These are phyloP conservation scores for Babylonia areolata DNA, from an alignment of 1,140 invertebrate species.

Conservation along the genomic window DNA sequence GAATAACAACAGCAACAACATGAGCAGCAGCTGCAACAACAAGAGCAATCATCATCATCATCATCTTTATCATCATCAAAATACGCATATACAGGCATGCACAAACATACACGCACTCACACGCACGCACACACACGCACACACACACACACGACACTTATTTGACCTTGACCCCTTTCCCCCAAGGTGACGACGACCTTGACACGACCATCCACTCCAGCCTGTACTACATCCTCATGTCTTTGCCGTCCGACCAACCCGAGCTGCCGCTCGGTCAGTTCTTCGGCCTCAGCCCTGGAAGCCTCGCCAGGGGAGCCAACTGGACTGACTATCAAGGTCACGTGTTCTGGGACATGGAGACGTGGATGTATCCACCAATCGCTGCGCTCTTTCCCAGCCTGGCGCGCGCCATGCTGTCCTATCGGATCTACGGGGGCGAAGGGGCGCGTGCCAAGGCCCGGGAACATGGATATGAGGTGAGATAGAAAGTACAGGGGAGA, in stretches of 20 bases:
- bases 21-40: too few species aligned
- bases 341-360: constrained; percentile 78
- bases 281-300: constrained; percentile 65
- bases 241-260: constrained; percentile 63
- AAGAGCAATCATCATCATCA: too few species aligned
- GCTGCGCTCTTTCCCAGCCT: constrained; percentile 72
- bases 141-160: background rate
- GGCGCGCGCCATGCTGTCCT: constrained; percentile 62
- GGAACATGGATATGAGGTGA: constrained; percentile 68
- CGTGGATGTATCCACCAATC: constrained; percentile 77
- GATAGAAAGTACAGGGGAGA: too few species aligned
- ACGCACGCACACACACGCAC: too few species aligned
- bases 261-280: constrained; percentile 56
- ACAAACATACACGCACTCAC: too few species aligned
- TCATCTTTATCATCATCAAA: too few species aligned
- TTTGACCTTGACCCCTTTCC: background rate
- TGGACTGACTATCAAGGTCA: constrained; percentile 76
- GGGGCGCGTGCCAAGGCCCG: constrained; percentile 70
- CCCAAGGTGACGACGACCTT: constrained; percentile 57
- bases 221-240: constrained; percentile 75
- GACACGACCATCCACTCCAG: constrained; percentile 67
- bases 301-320: constrained; percentile 63
- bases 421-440: constrained; percentile 65
- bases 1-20: too few species aligned
- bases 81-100: too few species aligned